phyloP scores from a whole-genome alignment of 1,140 invertebrate species.

The Pantala flavescens region DNA sequence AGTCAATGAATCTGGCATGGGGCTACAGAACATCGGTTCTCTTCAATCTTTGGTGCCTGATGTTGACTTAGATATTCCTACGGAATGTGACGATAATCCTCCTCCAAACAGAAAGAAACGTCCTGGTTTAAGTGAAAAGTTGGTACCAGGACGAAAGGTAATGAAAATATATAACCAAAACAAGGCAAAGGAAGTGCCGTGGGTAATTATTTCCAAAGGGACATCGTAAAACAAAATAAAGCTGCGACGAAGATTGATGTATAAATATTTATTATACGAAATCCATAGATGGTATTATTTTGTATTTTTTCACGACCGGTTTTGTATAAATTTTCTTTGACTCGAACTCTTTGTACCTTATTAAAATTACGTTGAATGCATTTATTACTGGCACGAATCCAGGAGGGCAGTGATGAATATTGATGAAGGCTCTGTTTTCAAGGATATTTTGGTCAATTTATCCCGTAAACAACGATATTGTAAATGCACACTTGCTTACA shows the following conservation, averaged over 20 bases:
- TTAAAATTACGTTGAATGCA: neutral
- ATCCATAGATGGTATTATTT: neutral
- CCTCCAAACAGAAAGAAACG: slow-evolving; percentile 52
- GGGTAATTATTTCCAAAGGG: slow-evolving; percentile 27
- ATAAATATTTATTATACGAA: slow-evolving; percentile 11
- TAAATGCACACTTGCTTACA: neutral
- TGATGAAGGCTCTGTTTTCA: too few species aligned
- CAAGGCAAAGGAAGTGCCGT: slow-evolving; percentile 39
- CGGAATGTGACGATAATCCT: slow-evolving; percentile 19
- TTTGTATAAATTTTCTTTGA: too few species aligned
- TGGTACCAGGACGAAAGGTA: slow-evolving; percentile 75
- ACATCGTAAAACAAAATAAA: slow-evolving; percentile 8
- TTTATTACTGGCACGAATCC: neutral
- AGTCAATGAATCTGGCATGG: slow-evolving; percentile 20
- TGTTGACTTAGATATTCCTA: neutral
- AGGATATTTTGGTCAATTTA: too few species aligned
- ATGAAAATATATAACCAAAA: slow-evolving; percentile 63
- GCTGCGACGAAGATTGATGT: slow-evolving; percentile 1
- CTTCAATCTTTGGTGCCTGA: neutral
- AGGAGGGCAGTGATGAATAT: too few species aligned
- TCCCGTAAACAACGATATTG: neutral
- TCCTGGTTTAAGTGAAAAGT: slow-evolving; percentile 61
- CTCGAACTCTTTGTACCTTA: too few species aligned
- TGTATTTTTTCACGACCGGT: too few species aligned
- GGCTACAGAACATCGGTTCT: slow-evolving; percentile 27